These are phyloP conservation scores for Erebia aethiops DNA, from an alignment of 2,888 invertebrate species.

Conservation along the genomic window DNA sequence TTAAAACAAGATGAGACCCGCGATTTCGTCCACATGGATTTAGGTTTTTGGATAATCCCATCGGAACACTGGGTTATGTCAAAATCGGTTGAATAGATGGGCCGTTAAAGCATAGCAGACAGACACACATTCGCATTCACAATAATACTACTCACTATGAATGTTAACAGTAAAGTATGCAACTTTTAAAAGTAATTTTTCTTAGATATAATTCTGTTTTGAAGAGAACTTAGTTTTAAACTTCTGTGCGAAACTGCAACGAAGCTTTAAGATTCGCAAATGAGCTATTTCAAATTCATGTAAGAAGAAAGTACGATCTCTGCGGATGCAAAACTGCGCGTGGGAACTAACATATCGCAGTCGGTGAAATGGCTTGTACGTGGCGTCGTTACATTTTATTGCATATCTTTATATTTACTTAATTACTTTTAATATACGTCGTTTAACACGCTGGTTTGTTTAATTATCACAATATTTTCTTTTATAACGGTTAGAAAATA, in stretches of 20 bases:
- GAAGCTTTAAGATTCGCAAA: background rate
- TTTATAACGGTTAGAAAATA: background rate
- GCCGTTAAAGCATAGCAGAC: too few species aligned
- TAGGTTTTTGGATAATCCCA: too few species aligned
- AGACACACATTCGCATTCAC: background rate
- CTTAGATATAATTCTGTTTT: slow-evolving; percentile 2
- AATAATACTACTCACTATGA: background rate
- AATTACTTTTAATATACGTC: background rate
- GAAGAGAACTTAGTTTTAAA: background rate
- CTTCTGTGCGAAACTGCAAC: background rate
- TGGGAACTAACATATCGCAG: slow-evolving; percentile 10
- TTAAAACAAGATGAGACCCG: too few species aligned
- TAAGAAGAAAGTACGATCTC: slow-evolving; percentile 12
- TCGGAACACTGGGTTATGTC: too few species aligned
- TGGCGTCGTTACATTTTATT: slow-evolving; percentile 12
- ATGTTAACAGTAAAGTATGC: background rate
- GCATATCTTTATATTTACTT: background rate
- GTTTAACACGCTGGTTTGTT: background rate
- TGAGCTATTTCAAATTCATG: background rate
- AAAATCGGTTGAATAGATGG: too few species aligned
- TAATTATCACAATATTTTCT: background rate
- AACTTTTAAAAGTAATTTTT: background rate
- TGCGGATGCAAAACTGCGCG: slow-evolving; percentile 5
- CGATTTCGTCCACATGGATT: too few species aligned
- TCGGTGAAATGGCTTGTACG: slow-evolving; percentile 6